A percentile compares a stretch with the other conserved stretches of the same genome.
phyloP scores from a whole-genome alignment of 30 jellyfish, hydroid and myxozoan species.

The Nemopilema nomurai region DNA sequence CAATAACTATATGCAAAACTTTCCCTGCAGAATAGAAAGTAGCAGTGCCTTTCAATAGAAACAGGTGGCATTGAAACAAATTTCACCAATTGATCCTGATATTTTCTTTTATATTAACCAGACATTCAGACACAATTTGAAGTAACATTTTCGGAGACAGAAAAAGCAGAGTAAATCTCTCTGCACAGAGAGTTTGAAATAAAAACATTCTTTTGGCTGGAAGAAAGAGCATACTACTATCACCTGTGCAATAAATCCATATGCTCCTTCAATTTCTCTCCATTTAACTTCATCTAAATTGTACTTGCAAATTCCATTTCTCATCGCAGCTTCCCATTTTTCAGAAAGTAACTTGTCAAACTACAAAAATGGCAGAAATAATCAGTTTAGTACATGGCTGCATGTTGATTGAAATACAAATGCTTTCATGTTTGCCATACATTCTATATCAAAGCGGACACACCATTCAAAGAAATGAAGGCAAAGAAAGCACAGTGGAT shows the following conservation, averaged over 20 bases:
- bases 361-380: slow-evolving; percentile 15
- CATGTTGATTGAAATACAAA: too few species aligned
- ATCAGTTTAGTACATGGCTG: too few species aligned
- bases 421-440: neutral
- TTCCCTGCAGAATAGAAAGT: too few species aligned
- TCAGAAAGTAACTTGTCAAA: slow-evolving; percentile 40
- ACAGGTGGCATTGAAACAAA: too few species aligned
- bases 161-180: neutral
- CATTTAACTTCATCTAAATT: slow-evolving; percentile 48
- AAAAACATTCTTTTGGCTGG: neutral
- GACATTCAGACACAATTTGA: too few species aligned
- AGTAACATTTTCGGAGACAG: too few species aligned
- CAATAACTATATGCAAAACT: too few species aligned
- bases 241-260: slow-evolving; percentile 79
- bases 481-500: neutral
- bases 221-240: too few species aligned
- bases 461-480: neutral
- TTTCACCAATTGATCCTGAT: too few species aligned
- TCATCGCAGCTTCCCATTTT: slow-evolving; percentile 79
- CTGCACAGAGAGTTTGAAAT: neutral
- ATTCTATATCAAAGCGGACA: neutral
- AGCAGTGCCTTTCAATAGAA: too few species aligned
- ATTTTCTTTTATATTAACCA: too few species aligned
- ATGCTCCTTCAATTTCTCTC: slow-evolving; percentile 47
- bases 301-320: slow-evolving; percentile 71